Evolutionary conservation across 1,140 invertebrate species (phyloP).

Genomic region (Aphaenogaster rudis): DNA sequence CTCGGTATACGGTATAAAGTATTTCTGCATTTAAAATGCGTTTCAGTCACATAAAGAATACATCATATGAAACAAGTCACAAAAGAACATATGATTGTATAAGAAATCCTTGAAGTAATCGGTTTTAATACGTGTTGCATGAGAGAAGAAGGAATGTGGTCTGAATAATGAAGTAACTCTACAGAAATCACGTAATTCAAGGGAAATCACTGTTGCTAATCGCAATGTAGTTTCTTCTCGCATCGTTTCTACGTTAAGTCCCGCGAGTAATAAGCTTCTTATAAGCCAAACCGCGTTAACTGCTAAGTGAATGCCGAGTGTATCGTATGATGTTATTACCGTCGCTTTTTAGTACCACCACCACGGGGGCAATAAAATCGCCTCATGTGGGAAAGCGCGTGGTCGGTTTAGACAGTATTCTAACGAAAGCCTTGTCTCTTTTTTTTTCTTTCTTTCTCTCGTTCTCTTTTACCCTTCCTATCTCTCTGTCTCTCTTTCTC

Average conservation of each 20-base stretch:
- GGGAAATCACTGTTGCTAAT: conserved; percentile 30
- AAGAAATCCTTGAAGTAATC: conserved; percentile 16
- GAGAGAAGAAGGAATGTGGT: not conserved
- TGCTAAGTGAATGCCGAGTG: conserved; percentile 27
- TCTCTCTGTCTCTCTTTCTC: not conserved
- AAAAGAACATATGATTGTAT: not conserved
- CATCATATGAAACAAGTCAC: not conserved
- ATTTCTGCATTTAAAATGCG: not conserved
- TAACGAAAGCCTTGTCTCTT: conserved; percentile 45
- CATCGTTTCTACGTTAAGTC: conserved; percentile 13
- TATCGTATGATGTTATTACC: conserved; percentile 40
- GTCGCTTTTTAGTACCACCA: conserved; percentile 34
- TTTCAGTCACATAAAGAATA: not conserved
- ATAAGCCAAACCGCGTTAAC: conserved; percentile 54
- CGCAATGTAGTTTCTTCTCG: conserved; percentile 39
- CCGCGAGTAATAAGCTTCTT: conserved; percentile 41
- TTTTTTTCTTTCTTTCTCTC: not conserved
- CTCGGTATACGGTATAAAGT: not conserved
- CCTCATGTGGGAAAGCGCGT: conserved; percentile 39
- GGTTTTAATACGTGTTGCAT: not conserved
- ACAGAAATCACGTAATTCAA: conserved; percentile 37
- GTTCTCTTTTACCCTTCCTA: not conserved
- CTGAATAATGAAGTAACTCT: conserved; percentile 1
- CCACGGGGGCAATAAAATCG: conserved; percentile 41
- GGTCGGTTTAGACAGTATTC: conserved; percentile 40